A percentile compares a stretch with the other conserved stretches of the same genome.
phyloP scores from a whole-genome alignment of 2,113 vertebrate genomes.

The Numida meleagris region DNA sequence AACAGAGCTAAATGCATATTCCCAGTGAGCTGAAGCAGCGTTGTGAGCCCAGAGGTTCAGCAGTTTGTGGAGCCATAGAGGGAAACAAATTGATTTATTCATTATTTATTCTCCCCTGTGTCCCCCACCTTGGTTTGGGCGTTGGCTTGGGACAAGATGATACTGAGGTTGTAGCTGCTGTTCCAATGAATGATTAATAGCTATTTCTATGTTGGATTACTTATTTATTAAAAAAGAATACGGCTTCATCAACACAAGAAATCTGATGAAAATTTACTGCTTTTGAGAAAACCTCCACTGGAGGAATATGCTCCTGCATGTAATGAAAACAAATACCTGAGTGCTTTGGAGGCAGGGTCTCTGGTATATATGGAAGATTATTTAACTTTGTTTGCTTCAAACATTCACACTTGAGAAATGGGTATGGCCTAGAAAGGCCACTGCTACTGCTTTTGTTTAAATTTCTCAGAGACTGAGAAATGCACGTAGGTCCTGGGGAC shows the following conservation, averaged over 20 bases:
- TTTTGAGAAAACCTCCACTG: not conserved
- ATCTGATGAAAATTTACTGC: not conserved
- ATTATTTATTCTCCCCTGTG: fast-evolving
- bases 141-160: not conserved
- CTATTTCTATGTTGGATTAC: not conserved
- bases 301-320: not conserved
- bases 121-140: not conserved
- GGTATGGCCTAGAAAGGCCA: not conserved
- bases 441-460: not conserved
- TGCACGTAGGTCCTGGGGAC: fast-evolving
- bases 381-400: not conserved
- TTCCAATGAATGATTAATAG: not conserved
- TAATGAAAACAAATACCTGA: not conserved
- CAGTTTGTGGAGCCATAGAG: not conserved
- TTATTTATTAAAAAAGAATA: not conserved
- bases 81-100: not conserved
- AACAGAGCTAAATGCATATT: not conserved
- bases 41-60: not conserved
- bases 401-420: not conserved
- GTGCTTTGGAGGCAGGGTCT: not conserved
- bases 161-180: not conserved
- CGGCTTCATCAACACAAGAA: not conserved
- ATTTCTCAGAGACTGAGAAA: not conserved
- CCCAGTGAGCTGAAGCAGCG: not conserved
- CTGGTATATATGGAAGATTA: not conserved